Base-by-base conservation (phyloP, 2,797 vertebrate genomes). In the Megaceryle alcyon region DNA sequence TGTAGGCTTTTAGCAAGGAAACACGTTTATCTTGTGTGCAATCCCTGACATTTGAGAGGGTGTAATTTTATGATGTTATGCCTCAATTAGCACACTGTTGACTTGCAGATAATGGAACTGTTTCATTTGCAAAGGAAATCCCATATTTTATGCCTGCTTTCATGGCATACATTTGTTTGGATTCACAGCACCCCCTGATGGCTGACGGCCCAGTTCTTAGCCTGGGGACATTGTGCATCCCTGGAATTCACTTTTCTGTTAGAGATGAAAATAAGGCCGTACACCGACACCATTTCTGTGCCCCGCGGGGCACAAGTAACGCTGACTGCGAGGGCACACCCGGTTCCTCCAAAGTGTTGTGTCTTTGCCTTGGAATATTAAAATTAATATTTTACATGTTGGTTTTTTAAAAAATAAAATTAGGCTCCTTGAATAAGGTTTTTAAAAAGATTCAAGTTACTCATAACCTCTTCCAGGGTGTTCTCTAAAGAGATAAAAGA, bases 131-230 rank as follows among this genome's bases (percentile, higher is more conserved):
- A 90, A 73, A 70, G 41, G 66, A 66, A 82, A 77, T 31, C 70
- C 25, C 1, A 0, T 44, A 5, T 54, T 60, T 83, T 31, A 20
- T 3, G 1, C 44, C 14, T 60, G 41, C 2, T 22, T 72, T 69
- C n/a, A 33, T 86, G 66, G 31, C 13, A 14, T 17, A 0, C 31
- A 28, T 79, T 92, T 96, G 59, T 81, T 90, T 91, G 73, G 84
- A 82, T 89, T 84, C 72, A 96, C 57, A 96, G 94, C 97, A 81
- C 95, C 96, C 92, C 86, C 94, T 93, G 78, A 94, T 93, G 96
- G 91, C 78, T 57, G 76, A 87, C 92, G 60, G 25, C 48, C 64
- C 7, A 2, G 89, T 68, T 83, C 59, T 49, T 73, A 53, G 25
- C 33, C 49, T 61, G 53, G 33, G 59, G 33, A 23, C 71, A 44